Evolutionary conservation across 2,113 vertebrate genomes (phyloP).

Genomic region (Xyliphius kryptos): DNA sequence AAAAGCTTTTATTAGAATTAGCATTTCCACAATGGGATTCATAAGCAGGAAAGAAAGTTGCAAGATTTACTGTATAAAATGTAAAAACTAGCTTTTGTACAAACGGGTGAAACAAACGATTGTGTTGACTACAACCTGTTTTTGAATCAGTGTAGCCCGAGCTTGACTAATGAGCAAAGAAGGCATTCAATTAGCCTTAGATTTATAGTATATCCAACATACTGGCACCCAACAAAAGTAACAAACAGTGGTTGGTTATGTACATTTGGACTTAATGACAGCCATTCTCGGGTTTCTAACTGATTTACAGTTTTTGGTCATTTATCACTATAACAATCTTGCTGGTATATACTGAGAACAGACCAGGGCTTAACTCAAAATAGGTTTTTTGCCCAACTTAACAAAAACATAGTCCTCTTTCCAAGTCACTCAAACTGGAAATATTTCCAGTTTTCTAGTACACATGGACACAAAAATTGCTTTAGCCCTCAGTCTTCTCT

Average conservation of each 20-base stretch:
- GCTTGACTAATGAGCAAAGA: slow-evolving; percentile 8
- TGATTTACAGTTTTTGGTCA: slow-evolving; percentile 15
- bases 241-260: slow-evolving; percentile 20
- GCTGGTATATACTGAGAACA: slow-evolving; percentile 2
- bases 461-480: too few species aligned
- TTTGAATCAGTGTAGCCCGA: neutral
- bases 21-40: slow-evolving; percentile 45
- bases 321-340: slow-evolving; percentile 3
- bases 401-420: too few species aligned
- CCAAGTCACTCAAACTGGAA: too few species aligned
- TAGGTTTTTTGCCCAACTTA: too few species aligned
- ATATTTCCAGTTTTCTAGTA: too few species aligned
- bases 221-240: slow-evolving; percentile 22
- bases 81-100: slow-evolving; percentile 6
- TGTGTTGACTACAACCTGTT: neutral
- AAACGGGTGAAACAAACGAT: neutral
- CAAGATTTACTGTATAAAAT: slow-evolving; percentile 23
- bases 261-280: slow-evolving; percentile 8
- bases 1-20: slow-evolving; percentile 64
- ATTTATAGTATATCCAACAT: slow-evolving; percentile 31
- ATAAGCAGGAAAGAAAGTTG: slow-evolving; percentile 28
- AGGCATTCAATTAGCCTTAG: slow-evolving; percentile 29
- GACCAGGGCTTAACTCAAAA: too few species aligned
- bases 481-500: too few species aligned
- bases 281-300: slow-evolving; percentile 22